Conservation (phyloP, 2,888 invertebrate species). For the Zelleria hepariella region DNA sequence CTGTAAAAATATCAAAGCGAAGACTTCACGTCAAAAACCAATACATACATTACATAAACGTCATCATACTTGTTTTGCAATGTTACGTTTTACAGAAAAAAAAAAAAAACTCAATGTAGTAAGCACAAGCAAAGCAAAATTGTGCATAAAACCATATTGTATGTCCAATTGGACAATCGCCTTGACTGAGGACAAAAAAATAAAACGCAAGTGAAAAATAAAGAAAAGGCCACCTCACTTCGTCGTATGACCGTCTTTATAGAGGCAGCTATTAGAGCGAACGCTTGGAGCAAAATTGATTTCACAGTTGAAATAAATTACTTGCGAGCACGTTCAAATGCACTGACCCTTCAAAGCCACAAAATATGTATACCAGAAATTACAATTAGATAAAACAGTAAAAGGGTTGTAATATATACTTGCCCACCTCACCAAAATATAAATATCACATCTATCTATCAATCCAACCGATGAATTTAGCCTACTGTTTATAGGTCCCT, state of each 20-base stretch:
- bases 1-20: no score
- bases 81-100: no score
- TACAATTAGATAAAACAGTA: neutral
- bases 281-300: constrained; percentile 13
- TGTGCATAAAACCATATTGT: neutral
- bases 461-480: no score
- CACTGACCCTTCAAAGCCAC: constrained; percentile 29
- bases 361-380: constrained; percentile 27
- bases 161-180: neutral
- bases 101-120: no score
- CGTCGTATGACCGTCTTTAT: neutral
- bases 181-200: neutral
- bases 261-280: neutral
- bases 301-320: constrained; percentile 22
- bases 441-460: no score
- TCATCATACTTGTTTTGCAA: no score
- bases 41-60: no score
- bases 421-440: no score
- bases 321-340: constrained; percentile 27
- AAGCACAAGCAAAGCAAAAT: no score
- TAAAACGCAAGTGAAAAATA: neutral
- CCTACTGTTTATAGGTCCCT: no score
- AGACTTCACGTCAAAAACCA: no score
- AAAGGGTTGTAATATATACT: no score
- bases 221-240: neutral